phyloP scores from a whole-genome alignment of 2,888 invertebrate species.

The Drosophila nigritarsus region DNA sequence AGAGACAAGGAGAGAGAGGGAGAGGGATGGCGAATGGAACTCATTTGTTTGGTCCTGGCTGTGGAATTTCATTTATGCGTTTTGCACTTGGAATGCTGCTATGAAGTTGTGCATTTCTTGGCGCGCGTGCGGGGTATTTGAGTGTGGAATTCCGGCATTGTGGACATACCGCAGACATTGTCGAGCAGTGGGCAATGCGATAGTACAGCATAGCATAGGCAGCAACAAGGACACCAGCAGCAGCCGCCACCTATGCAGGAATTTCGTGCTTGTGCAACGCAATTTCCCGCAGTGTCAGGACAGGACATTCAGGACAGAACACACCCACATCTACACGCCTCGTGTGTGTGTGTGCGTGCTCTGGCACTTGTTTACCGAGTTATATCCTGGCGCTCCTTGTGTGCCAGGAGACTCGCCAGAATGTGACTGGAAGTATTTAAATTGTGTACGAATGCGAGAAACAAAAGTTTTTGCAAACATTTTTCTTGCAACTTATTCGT shows the following conservation, averaged over 20 bases:
- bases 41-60: constrained; percentile 52
- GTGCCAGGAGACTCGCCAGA: constrained; percentile 22
- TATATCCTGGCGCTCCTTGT: constrained; percentile 13
- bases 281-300: constrained; percentile 60
- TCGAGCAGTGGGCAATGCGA: constrained; percentile 27
- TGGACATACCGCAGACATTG: constrained; percentile 74
- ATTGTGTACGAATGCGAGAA: constrained; percentile 72
- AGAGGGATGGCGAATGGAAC: constrained; percentile 5
- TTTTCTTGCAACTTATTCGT: constrained; percentile 50
- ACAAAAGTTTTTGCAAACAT: constrained; percentile 64
- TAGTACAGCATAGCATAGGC: neutral
- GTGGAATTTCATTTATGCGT: constrained; percentile 77
- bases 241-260: constrained; percentile 46
- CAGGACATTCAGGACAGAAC: constrained; percentile 17
- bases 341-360: constrained; percentile 26
- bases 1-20: neutral
- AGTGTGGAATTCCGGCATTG: constrained; percentile 78
- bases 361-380: constrained; percentile 57
- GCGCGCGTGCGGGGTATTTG: constrained; percentile 76
- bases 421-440: constrained; percentile 71
- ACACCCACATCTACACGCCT: neutral
- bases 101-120: constrained; percentile 80
- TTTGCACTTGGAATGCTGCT: constrained; percentile 74
- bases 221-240: constrained; percentile 25
- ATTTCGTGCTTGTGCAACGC: constrained; percentile 60